Evolutionary conservation across 2,888 invertebrate species (phyloP), one percentile per base, ranked within the genome.

Genomic region (Rosalia funebris): DNA sequence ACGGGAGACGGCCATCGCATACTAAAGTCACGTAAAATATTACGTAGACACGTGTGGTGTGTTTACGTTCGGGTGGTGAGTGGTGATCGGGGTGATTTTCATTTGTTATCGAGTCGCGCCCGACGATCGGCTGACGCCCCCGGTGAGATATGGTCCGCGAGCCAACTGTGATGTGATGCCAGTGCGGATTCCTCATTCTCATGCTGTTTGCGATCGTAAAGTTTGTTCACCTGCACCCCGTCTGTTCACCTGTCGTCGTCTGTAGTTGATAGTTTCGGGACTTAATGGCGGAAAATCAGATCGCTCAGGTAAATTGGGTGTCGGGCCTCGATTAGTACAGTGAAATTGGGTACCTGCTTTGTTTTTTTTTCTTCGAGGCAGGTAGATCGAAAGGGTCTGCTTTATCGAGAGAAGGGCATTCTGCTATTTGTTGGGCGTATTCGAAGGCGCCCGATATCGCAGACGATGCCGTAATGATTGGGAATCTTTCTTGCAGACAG

Each of bases 251-350:
- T 56, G 57, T 36, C 53, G 57, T 64, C 56, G 59, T 63, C 62
- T 58, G 57, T 60, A 62, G 68, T 66, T 59, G 65, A 69, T 66
- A 62, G 55, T 59, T 66, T 42, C 25, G 34, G 53, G 65, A 65
- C 68, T 71, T 79, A 77, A 84, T 85, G 83, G 84, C 83, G 71
- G 84, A 84, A 73, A 85, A 83, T 76, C 84, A 85, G 75, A 85
- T 85, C 70, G 85, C 85, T 72, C 85, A 85, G 85, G 85, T 85
- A 84, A 77, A 63, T 57, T 17, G 50, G n/a, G 39, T 32, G 42
- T 17, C 16, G 7, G n/a, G 39, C 19, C n/a, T 39, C 5, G 17
- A n/a, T 36, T 20, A 10, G 44, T 19, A 11, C 20, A 1, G 44
- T n/a, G n/a, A n/a, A n/a, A n/a, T n/a, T n/a, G n/a, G n/a, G n/a